Evolutionary conservation across 2,888 invertebrate genomes (phyloP), one percentile per base, ranked within the genome.

Genomic region (Mimumesa dahlbomi): DNA sequence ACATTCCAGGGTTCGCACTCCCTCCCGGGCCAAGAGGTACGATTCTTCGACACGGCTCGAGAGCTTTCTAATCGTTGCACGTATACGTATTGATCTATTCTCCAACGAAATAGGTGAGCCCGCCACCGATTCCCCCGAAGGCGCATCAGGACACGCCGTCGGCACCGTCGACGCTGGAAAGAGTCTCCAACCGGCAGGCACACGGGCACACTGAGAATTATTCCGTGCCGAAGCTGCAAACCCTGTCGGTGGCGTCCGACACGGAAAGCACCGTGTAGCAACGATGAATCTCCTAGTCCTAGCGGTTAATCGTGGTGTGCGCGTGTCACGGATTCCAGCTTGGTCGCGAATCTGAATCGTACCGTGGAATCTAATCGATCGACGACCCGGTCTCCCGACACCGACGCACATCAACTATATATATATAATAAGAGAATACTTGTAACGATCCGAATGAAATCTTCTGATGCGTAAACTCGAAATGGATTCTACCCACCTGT

Each of bases 101-200:
- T 34, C n/a, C 3, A 4, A 34, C 1, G n/a, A 42, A 9, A 19
- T 42, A 89, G 89, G 75, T 82, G 14, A 87, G 85, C 63, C 89
- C 89, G 62, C 89, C 89, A 2, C 89, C 89, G n/a, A 89, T 89
- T 69, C 89, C 89, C 29, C 89, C 89, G 0, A 89, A 89, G 77
- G 88, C 88, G 0, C 85, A 88, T 70, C 89, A 89, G 48, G 89
- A 89, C 40, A 81, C 77, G 0, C 88, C 88, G 0, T 89, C 89
- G 25, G 87, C 88, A 0, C 87, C 89, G n/a, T 89, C 89, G 25
- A 89, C 88, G 1, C 45, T 89, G 54, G 89, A 89, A 61, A 81
- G 89, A 53, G 70, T 77, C 5, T 79, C 84, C 3, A 86, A 67
- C 75, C 86, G 89, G 13, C 83, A 83, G 61, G 71, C 57, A 6